phyloP scores from a whole-genome alignment of 2,888 invertebrate genomes.

The Zygogramma bicolorata region DNA sequence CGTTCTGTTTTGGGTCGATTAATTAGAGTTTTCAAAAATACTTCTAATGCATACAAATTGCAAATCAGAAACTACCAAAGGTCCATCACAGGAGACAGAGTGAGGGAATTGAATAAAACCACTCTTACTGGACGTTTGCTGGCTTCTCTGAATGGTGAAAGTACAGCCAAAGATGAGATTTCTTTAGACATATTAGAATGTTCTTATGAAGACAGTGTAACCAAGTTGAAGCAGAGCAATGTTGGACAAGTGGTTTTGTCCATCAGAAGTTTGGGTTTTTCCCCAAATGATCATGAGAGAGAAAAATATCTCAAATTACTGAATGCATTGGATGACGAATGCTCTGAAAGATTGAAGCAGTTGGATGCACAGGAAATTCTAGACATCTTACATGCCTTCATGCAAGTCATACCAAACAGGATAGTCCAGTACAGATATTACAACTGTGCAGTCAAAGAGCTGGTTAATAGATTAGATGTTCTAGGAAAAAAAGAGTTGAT shows the following conservation, averaged over 20 bases:
- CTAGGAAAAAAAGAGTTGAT: constrained; percentile 59
- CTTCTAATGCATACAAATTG: not conserved
- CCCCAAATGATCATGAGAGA: constrained; percentile 32
- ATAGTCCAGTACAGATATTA: constrained; percentile 59
- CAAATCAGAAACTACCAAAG: constrained; percentile 14
- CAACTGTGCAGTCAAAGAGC: constrained; percentile 52
- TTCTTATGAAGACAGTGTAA: constrained; percentile 17
- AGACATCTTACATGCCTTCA: constrained; percentile 56
- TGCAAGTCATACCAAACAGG: constrained; percentile 57
- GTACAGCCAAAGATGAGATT: constrained; percentile 10
- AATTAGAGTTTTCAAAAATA: not conserved
- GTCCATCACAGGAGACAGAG: constrained; percentile 28
- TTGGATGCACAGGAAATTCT: constrained; percentile 53
- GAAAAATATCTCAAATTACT: constrained; percentile 50
- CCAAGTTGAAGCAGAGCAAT: constrained; percentile 27
- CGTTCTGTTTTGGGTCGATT: not conserved
- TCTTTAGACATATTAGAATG: not conserved
- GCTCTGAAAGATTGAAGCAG: constrained; percentile 52
- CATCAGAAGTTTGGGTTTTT: constrained; percentile 37
- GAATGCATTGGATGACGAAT: constrained; percentile 59
- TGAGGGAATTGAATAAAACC: constrained; percentile 32
- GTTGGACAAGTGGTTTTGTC: constrained; percentile 36
- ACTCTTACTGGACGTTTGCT: constrained; percentile 55
- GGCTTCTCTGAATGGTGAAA: constrained; percentile 47
- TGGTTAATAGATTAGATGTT: constrained; percentile 48